Evolutionary conservation across 2,888 invertebrate species (phyloP).

Genomic region (Thymelicus acteon): DNA sequence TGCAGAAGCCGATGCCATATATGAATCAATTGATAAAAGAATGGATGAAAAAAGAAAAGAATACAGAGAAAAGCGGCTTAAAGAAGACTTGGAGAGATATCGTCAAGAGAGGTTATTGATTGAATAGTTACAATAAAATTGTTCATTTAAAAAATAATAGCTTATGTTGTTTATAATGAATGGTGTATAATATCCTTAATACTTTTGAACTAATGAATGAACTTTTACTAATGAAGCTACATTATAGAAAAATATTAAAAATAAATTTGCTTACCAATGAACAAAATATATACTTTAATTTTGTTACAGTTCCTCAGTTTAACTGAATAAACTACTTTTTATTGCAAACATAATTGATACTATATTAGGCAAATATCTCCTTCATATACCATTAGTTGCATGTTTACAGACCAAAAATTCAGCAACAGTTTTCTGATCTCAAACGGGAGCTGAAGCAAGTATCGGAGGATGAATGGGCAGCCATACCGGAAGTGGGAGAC

Average conservation of each 20-base stretch:
- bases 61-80: constrained; percentile 93
- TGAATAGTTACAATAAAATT: neutral
- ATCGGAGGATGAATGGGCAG: constrained; percentile 97
- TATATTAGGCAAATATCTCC: too few species aligned
- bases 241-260: too few species aligned
- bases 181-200: too few species aligned
- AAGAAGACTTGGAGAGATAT: constrained; percentile 98
- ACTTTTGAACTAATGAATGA: too few species aligned
- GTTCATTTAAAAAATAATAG: too few species aligned
- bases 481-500: constrained; percentile 99
- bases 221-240: too few species aligned
- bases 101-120: constrained; percentile 91
- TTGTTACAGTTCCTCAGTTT: too few species aligned
- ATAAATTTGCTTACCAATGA: too few species aligned
- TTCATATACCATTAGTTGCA: neutral
- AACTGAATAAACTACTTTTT: too few species aligned
- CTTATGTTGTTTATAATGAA: too few species aligned
- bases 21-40: constrained; percentile 98
- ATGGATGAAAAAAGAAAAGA: constrained; percentile 99
- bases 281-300: too few species aligned
- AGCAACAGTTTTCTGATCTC: constrained; percentile 99
- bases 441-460: constrained; percentile 94
- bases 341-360: too few species aligned
- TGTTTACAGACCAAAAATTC: constrained; percentile 94
- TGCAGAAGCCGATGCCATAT: constrained; percentile 99